Percentiles rank a stretch among this genome's conserved stretches.
Evolutionary conservation across 2,797 vertebrate genomes (phyloP).

Genomic region (Poecilia gillii): DNA sequence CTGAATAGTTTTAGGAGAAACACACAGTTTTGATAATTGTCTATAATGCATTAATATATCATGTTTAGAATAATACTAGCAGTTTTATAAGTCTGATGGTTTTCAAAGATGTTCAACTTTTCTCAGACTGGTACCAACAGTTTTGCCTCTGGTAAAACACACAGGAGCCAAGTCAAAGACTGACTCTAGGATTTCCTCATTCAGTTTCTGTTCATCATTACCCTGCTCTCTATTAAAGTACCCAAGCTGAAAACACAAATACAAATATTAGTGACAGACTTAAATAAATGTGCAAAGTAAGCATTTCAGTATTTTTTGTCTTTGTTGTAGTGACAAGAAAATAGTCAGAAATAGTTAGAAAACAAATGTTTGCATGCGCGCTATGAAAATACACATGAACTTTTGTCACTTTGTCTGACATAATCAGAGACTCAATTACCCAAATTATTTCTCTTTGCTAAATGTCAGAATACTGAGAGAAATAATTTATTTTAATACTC

Average conservation of each 20-base stretch:
- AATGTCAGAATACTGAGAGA: too few species aligned
- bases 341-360: neutral
- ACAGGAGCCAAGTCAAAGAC: neutral
- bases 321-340: neutral
- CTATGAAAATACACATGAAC: neutral
- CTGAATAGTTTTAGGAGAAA: neutral
- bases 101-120: neutral
- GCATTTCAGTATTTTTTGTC: neutral
- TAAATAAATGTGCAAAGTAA: neutral
- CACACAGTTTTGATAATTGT: neutral
- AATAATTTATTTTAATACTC: too few species aligned
- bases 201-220: neutral
- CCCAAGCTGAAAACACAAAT: neutral
- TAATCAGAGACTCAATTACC: too few species aligned
- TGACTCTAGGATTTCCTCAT: neutral
- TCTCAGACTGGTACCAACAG: too few species aligned
- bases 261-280: neutral
- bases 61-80: neutral
- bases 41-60: too few species aligned
- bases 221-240: neutral
- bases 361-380: neutral
- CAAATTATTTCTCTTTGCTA: too few species aligned
- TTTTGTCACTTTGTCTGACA: too few species aligned
- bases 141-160: neutral
- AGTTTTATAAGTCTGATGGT: neutral